These are phyloP conservation scores for Sakesphorus luctuosus DNA, from an alignment of 2,113 vertebrate species.

Conservation along the genomic window DNA sequence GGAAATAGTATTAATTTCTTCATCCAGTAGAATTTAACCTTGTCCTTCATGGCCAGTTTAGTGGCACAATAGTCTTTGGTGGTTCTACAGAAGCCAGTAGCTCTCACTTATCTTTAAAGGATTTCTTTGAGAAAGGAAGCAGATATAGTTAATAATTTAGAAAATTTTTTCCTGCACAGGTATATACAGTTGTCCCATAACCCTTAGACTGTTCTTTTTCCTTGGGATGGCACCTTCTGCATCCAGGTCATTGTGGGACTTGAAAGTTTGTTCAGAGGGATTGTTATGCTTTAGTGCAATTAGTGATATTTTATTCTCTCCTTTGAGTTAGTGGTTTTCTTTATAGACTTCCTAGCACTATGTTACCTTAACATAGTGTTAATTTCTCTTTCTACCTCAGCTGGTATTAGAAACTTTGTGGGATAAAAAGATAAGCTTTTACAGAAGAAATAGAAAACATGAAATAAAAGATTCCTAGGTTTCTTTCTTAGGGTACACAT, in stretches of 20 bases:
- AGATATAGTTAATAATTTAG: not conserved
- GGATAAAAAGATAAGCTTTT: not conserved
- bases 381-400: not conserved
- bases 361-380: not conserved
- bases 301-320: not conserved
- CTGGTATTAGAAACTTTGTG: not conserved
- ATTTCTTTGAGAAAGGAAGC: not conserved
- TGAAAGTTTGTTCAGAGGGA: not conserved
- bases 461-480: not conserved
- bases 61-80: rapidly evolving
- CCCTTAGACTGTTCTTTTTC: not conserved
- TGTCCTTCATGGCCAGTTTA: not conserved
- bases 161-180: not conserved
- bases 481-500: not conserved
- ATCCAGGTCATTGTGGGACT: not conserved
- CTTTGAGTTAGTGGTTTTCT: not conserved
- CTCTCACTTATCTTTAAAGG: not conserved
- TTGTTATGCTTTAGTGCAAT: not conserved
- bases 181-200: not conserved
- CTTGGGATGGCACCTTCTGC: not conserved
- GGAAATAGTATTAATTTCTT: not conserved
- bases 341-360: not conserved
- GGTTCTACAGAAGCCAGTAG: not conserved
- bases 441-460: not conserved
- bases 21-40: not conserved